A percentile compares a stretch with the other conserved stretches of the same genome.
Conservation (phyloP, 2,797 vertebrate species). For the Catostomus latipinnis region DNA sequence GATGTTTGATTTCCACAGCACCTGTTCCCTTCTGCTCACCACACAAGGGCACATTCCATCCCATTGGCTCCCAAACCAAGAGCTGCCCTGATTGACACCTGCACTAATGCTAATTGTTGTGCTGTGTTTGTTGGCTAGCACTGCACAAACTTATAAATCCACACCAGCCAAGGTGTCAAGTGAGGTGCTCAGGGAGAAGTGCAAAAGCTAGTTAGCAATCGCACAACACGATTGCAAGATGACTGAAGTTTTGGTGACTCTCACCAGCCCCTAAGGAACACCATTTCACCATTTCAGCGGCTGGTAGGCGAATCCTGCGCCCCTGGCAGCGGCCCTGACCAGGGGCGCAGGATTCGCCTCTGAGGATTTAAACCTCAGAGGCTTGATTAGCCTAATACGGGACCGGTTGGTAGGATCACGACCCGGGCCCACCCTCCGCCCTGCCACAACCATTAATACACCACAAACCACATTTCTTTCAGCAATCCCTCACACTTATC, state of each 20-base stretch:
- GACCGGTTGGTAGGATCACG: too few species aligned
- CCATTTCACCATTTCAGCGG: too few species aligned
- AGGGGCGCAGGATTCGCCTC: too few species aligned
- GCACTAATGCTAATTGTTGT: not conserved
- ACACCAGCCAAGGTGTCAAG: not conserved
- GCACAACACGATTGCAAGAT: not conserved
- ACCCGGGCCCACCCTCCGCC: too few species aligned
- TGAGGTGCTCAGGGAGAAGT: not conserved
- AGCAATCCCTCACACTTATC: not conserved
- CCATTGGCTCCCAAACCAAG: not conserved
- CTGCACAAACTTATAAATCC: slow-evolving; percentile 5
- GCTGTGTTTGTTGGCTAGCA: slow-evolving; percentile 10
- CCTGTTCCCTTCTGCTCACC: slow-evolving; percentile 50
- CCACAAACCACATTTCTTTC: not conserved
- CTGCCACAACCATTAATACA: too few species aligned
- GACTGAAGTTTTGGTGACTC: not conserved
- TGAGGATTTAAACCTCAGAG: too few species aligned
- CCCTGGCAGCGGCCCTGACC: too few species aligned
- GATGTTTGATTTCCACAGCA: slow-evolving; percentile 59
- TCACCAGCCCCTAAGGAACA: not conserved
- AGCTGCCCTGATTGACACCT: not conserved
- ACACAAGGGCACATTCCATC: slow-evolving; percentile 26
- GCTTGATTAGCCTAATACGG: too few species aligned
- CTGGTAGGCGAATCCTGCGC: too few species aligned
- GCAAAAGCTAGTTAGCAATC: not conserved